Conservation (phyloP, 2,888 invertebrate genomes). For the Dryobota labecula region DNA sequence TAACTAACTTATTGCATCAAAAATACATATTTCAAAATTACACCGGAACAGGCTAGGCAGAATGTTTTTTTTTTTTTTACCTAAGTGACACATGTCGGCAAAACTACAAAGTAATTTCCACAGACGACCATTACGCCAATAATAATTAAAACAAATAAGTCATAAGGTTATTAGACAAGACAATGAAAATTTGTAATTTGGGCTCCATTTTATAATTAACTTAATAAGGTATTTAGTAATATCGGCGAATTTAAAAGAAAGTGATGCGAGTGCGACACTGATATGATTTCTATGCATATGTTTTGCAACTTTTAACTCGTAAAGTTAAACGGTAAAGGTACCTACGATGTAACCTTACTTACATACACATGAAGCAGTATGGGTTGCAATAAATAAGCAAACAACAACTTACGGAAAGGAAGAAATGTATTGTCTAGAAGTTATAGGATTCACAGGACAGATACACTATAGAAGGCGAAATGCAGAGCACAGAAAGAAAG, state of each 20-base stretch:
- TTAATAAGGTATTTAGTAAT: neutral
- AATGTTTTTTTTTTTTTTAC: no score
- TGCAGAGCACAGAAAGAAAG: no score
- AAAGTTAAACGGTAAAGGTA: neutral
- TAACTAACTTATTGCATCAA: no score
- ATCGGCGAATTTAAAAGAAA: neutral
- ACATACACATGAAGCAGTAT: no score
- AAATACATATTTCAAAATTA: no score
- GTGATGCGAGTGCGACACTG: neutral
- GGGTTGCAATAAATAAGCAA: no score
- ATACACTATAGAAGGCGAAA: no score
- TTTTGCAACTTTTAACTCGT: slow-evolving; percentile 9
- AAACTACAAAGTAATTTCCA: slow-evolving; percentile 13
- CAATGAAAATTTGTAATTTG: neutral
- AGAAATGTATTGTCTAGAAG: no score
- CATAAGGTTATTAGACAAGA: slow-evolving; percentile 18
- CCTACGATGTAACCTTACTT: neutral
- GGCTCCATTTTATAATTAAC: neutral
- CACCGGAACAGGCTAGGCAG: no score
- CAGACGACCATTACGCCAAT: slow-evolving; percentile 6
- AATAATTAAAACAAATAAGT: slow-evolving; percentile 15
- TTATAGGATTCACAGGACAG: no score
- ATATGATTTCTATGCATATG: neutral
- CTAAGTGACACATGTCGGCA: slow-evolving; percentile 4
- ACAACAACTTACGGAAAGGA: no score